phyloP scores from a whole-genome alignment of 2,113 vertebrate genomes.

The Anas platyrhynchos region DNA sequence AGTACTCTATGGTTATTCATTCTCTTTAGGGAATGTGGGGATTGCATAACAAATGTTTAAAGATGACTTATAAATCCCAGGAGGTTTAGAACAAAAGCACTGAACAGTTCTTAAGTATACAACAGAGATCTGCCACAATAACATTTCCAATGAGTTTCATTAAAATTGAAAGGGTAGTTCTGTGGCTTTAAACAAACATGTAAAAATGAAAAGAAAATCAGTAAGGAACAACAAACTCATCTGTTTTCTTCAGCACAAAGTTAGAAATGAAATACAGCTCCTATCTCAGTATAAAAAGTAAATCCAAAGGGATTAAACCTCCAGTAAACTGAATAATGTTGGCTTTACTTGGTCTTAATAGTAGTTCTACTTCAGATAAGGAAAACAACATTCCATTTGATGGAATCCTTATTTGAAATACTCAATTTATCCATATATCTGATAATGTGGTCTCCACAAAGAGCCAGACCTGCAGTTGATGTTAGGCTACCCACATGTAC shows the following conservation, averaged over 20 bases:
- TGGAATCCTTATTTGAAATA: background rate
- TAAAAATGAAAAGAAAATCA: background rate
- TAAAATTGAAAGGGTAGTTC: background rate
- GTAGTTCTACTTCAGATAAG: background rate
- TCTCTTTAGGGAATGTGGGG: background rate
- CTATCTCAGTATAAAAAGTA: background rate
- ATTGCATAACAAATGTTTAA: background rate
- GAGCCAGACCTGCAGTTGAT: background rate
- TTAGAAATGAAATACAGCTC: background rate
- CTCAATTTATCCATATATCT: fast-evolving
- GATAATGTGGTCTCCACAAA: background rate
- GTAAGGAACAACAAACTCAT: background rate
- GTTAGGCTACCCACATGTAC: background rate
- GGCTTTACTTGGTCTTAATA: background rate
- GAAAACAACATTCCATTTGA: background rate
- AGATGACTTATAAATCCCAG: background rate
- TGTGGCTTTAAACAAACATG: background rate
- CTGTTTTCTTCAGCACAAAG: background rate
- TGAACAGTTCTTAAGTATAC: background rate
- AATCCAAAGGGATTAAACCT: background rate
- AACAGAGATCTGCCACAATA: background rate
- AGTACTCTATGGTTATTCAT: background rate
- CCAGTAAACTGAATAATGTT: background rate
- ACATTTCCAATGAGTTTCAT: background rate
- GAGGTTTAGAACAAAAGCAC: background rate